Evolutionary conservation across 2,888 invertebrate genomes (phyloP).

Genomic region (Bembecia ichneumoniformis): DNA sequence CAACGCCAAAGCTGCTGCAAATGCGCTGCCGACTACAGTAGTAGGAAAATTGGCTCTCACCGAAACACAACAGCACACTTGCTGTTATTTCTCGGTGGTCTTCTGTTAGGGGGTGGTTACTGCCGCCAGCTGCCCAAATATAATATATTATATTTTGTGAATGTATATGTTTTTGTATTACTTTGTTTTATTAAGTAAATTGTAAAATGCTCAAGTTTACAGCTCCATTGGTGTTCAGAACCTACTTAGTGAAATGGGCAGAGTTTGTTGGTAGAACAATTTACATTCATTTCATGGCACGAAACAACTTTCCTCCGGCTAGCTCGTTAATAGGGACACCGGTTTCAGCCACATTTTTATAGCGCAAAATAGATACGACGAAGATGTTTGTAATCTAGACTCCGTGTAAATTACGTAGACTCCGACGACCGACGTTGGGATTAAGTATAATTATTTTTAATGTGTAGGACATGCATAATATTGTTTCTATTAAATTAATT

Average conservation of each 20-base stretch:
- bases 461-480: too few species aligned
- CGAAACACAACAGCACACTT: too few species aligned
- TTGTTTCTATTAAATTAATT: too few species aligned
- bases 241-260: conserved; percentile 31
- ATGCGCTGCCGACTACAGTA: too few species aligned
- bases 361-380: not conserved
- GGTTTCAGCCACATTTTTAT: not conserved
- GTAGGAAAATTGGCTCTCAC: too few species aligned
- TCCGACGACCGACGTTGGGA: too few species aligned
- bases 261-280: conserved; percentile 29
- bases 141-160: too few species aligned
- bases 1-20: too few species aligned
- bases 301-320: conserved; percentile 1
- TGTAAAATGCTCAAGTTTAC: conserved; percentile 33
- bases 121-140: too few species aligned
- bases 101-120: too few species aligned
- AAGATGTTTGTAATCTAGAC: not conserved
- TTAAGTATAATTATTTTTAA: too few species aligned
- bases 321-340: conserved; percentile 3
- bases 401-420: not conserved
- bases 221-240: conserved; percentile 31
- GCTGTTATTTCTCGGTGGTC: too few species aligned
- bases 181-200: conserved; percentile 39
- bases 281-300: conserved; percentile 29
- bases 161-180: conserved; percentile 8